Evolutionary conservation across 2,888 invertebrate species (phyloP).

Genomic region (Asteroscopus sphinx): DNA sequence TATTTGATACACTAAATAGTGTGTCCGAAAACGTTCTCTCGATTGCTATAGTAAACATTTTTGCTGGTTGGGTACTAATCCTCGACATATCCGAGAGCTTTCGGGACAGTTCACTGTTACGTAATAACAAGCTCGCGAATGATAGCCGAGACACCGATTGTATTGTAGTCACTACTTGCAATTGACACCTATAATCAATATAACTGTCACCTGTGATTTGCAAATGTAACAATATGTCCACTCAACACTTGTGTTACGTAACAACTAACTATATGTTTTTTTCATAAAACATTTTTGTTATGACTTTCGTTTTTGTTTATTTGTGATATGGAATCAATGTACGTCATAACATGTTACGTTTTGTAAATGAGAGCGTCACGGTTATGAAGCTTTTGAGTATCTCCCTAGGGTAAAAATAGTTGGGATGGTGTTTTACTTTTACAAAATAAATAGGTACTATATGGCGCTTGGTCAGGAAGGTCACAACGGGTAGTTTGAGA

Average conservation of each 20-base stretch:
- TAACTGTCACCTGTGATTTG: no score
- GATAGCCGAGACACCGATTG: conserved; percentile 36
- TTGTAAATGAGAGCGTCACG: background rate
- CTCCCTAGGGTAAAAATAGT: no score
- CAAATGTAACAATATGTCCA: conserved; percentile 20
- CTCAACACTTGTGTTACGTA: conserved; percentile 26
- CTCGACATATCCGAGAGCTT: conserved; percentile 15
- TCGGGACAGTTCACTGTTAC: conserved; percentile 21
- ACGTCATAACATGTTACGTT: conserved; percentile 7
- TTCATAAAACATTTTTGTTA: conserved; percentile 2
- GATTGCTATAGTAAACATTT: no score
- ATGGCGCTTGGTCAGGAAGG: no score
- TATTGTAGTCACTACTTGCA: conserved; percentile 53
- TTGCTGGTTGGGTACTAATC: no score
- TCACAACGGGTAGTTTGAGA: no score
- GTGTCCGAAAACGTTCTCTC: no score
- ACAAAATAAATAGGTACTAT: no score
- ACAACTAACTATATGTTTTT: conserved; percentile 15
- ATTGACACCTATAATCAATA: conserved; percentile 53
- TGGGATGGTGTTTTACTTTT: no score
- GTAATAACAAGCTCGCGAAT: conserved; percentile 29
- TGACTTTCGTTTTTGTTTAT: conserved; percentile 1
- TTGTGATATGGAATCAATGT: background rate
- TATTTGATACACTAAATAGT: no score
- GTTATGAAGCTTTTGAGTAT: background rate